Base-by-base conservation (phyloP, 2,113 vertebrate genomes). In the Dinomys branickii region DNA sequence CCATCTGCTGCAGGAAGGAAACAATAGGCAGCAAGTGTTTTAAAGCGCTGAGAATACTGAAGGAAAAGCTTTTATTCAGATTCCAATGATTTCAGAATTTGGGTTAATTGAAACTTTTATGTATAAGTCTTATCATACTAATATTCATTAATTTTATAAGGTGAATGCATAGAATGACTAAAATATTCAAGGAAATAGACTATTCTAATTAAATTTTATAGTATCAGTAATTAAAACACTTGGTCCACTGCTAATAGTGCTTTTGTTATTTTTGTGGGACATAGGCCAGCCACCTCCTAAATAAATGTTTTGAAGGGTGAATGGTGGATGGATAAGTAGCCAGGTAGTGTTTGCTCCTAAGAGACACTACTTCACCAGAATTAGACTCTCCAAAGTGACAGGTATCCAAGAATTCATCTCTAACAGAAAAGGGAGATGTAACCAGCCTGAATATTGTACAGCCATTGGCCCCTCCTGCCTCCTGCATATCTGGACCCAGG, bases 301-400 rank as follows among this genome's bases (percentile, higher is more conserved):
- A 17, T 52, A 59, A 83, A 28, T 30, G 19, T 54, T 47, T 75
- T 17, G 17, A 69, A 10, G 54, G 71, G n/a, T 44, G 4, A 12
- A 11, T 5, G 41, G 2, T 50, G 17, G 47, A n/a, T 85, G 17
- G 35, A 22, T 11, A 9, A 56, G 11, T 5, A 8, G 20, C 14
- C 54, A 14, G 14, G 24, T 1, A 3, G 12, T 0, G 1, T 38
- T 20, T 5, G 2, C 28, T 80, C 17, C 73, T 73, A 24, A 0
- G 10, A 4, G 7, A 3, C 13, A 11, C 19, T 22, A 33, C 58
- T 38, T 54, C 61, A 30, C 30, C 24, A 50, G 58, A 41, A 77
- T 54, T 81, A 67, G 65, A 59, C 61, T 82, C 5, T 58, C 41
- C 52, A 7, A 30, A 26, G 35, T 41, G 82, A n/a, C 30, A 59